phyloP scores from a whole-genome alignment of 2,888 invertebrate genomes.

The Thecocarcelia acutangulata region DNA sequence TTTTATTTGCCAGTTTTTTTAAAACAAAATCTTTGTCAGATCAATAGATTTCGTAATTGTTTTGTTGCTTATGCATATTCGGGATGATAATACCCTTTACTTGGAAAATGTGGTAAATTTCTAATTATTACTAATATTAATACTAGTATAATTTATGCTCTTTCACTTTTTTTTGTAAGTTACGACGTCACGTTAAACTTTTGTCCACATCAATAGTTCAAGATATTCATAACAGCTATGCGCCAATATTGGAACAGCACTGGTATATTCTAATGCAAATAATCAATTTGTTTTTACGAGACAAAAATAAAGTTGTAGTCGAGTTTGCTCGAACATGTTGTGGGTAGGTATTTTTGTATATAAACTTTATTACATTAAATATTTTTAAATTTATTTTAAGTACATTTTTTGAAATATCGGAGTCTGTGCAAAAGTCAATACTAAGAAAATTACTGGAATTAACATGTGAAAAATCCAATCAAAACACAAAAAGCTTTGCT shows the following conservation, averaged over 20 bases:
- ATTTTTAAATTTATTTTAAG: constrained; percentile 66
- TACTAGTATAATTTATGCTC: too few species aligned
- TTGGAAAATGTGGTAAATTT: constrained; percentile 85
- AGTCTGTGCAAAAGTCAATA: constrained; percentile 78
- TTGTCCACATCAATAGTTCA: constrained; percentile 53
- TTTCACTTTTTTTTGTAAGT: constrained; percentile 70
- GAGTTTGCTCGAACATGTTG: constrained; percentile 85
- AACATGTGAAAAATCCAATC: constrained; percentile 77
- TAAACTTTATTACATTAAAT: too few species aligned
- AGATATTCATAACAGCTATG: constrained; percentile 80
- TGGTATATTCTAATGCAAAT: constrained; percentile 83
- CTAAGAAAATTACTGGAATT: constrained; percentile 77
- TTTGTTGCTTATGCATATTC: constrained; percentile 85
- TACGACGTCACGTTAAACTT: constrained; percentile 76
- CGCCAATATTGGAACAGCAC: constrained; percentile 83
- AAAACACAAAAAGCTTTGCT: constrained; percentile 77
- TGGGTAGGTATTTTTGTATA: constrained; percentile 75
- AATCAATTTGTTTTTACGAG: constrained; percentile 83
- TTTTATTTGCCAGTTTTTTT: too few species aligned
- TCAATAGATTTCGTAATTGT: constrained; percentile 87
- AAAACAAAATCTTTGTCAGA: constrained; percentile 76
- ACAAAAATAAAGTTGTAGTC: constrained; percentile 82
- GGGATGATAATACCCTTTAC: constrained; percentile 84
- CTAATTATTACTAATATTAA: too few species aligned
- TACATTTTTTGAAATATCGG: constrained; percentile 77